A percentile compares a stretch with the other conserved stretches of the same genome.
Evolutionary conservation across 2,797 vertebrate species (phyloP).

Genomic region (Falco concolor): DNA sequence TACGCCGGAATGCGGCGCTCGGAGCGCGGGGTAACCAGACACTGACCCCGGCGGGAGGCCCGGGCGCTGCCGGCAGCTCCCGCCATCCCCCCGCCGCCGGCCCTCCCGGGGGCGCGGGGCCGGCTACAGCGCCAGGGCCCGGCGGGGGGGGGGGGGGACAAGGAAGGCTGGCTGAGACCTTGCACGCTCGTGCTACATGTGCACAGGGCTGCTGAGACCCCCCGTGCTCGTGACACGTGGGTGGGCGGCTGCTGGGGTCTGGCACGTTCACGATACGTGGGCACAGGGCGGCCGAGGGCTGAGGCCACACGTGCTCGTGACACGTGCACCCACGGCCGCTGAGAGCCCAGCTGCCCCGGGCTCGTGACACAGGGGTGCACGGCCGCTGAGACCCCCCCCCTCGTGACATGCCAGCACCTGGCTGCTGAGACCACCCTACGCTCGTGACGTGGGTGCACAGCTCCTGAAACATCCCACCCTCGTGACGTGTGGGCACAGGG

Average conservation of each 20-base stretch:
- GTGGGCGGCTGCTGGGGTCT: neutral
- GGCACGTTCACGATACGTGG: neutral
- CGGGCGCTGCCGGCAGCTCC: neutral
- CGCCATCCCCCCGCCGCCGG: neutral
- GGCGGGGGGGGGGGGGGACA: neutral
- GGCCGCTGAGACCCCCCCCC: neutral
- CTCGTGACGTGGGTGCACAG: neutral
- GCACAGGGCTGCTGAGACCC: no score
- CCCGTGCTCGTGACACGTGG: neutral
- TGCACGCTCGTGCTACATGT: accelerated
- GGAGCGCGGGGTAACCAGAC: neutral
- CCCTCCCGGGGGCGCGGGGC: no score
- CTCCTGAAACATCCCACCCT: neutral
- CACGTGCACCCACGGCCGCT: accelerated
- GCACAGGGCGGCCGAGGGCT: neutral
- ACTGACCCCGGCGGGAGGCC: neutral
- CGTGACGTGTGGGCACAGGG: no score
- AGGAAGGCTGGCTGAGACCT: neutral
- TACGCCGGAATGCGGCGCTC: neutral
- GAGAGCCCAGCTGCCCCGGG: neutral
- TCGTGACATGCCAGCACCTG: neutral
- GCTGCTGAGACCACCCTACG: neutral
- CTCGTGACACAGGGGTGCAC: accelerated
- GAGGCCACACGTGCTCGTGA: neutral
- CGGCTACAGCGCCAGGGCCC: no score